phyloP scores from a whole-genome alignment of 2,888 invertebrate genomes.

The Lithophane ornitopus region DNA sequence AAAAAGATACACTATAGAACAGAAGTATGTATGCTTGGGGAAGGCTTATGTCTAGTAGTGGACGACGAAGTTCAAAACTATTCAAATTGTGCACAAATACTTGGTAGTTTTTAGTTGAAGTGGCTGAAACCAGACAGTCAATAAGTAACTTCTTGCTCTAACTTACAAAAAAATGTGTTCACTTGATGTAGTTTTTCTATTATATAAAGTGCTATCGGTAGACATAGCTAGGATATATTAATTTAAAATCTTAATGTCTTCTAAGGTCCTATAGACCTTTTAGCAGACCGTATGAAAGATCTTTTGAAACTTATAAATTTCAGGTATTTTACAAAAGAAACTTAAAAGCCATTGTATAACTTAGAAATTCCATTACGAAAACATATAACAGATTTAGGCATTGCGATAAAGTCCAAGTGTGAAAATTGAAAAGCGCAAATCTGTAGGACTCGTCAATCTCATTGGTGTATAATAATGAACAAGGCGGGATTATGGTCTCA shows the following conservation, averaged over 20 bases:
- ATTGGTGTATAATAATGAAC: constrained; percentile 87
- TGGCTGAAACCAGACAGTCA: neutral
- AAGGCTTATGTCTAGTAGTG: neutral
- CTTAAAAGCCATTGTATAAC: neutral
- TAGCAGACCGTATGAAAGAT: neutral
- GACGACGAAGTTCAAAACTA: neutral
- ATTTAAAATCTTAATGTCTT: neutral
- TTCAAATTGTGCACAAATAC: neutral
- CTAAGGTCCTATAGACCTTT: neutral
- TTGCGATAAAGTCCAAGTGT: constrained; percentile 17
- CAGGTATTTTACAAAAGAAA: too few relatives aligned
- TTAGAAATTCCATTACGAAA: neutral
- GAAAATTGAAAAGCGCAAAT: constrained; percentile 75
- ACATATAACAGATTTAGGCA: neutral
- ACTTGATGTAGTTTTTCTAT: neutral
- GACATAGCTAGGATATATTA: neutral
- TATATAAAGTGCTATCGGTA: neutral
- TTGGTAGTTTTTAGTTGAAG: neutral
- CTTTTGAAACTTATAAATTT: neutral
- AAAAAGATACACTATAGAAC: neutral
- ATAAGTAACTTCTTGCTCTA: neutral
- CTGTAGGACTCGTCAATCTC: constrained; percentile 76
- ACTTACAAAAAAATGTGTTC: neutral
- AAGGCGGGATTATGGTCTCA: constrained; percentile 82
- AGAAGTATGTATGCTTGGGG: neutral